Evolutionary conservation across 2,888 invertebrate genomes (phyloP).

Genomic region (Willowsia nigromaculata): DNA sequence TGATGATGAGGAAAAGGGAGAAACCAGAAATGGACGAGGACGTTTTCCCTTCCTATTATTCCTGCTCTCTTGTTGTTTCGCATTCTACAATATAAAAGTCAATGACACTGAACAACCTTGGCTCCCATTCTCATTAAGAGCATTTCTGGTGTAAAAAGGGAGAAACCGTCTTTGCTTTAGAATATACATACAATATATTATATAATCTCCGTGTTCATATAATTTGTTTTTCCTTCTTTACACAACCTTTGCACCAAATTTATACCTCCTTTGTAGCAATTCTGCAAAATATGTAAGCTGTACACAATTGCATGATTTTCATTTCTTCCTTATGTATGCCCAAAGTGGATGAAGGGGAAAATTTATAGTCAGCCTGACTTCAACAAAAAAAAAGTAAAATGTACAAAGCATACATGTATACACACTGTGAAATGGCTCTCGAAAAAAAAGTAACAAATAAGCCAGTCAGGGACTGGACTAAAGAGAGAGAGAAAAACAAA

Average conservation of each 20-base stretch:
- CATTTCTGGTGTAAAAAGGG: conserved; percentile 15
- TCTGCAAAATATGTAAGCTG: not conserved
- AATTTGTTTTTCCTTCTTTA: not conserved
- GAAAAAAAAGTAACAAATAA: conserved; percentile 3
- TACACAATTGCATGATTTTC: not conserved
- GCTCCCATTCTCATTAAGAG: not conserved
- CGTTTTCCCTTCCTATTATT: not conserved
- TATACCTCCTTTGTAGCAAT: not conserved
- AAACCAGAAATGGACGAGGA: not conserved
- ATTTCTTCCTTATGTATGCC: not conserved
- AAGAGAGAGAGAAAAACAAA: conserved; percentile 19
- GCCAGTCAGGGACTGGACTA: not conserved
- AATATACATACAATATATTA: not conserved
- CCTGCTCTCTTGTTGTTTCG: not conserved
- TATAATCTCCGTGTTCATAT: not conserved
- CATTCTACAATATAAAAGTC: not conserved
- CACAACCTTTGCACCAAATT: not conserved
- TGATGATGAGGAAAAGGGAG: not conserved
- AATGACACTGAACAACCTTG: conserved; percentile 36
- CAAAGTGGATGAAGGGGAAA: conserved; percentile 9
- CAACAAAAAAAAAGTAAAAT: not conserved
- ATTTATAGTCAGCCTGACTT: conserved; percentile 11
- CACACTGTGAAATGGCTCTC: conserved; percentile 1
- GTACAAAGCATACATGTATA: not conserved
- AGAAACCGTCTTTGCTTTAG: not conserved